phyloP scores from a whole-genome alignment of 2,797 vertebrate genomes.

The Xiphophorus birchmanni region DNA sequence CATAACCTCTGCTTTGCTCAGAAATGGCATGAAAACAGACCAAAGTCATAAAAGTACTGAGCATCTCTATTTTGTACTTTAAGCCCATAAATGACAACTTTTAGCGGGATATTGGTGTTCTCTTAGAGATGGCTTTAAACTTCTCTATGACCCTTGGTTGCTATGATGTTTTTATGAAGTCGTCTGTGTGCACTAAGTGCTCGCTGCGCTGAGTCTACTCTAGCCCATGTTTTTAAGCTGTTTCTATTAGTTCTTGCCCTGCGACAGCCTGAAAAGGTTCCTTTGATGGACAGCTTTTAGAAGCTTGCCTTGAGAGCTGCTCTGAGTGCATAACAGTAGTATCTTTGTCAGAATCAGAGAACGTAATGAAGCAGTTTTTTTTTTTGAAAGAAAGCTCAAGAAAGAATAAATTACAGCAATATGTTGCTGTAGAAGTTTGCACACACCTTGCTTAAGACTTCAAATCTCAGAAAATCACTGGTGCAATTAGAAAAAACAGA shows the following conservation, averaged over 20 bases:
- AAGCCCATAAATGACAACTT: slow-evolving; percentile 9
- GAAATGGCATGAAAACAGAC: slow-evolving; percentile 12
- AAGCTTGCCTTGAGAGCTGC: slow-evolving; percentile 30
- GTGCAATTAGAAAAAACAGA: background rate
- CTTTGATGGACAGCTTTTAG: slow-evolving; percentile 37
- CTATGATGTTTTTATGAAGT: slow-evolving; percentile 7
- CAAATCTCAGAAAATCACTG: background rate
- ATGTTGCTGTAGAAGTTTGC: background rate
- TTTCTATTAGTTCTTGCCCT: slow-evolving; percentile 40
- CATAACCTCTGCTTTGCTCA: slow-evolving; percentile 4
- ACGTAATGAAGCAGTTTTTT: background rate
- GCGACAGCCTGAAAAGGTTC: slow-evolving; percentile 6
- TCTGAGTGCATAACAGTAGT: slow-evolving; percentile 20
- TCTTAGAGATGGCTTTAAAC: background rate
- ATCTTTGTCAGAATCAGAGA: slow-evolving; percentile 16
- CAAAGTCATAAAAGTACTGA: slow-evolving; percentile 10
- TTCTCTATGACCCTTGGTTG: slow-evolving; percentile 18
- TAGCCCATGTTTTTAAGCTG: background rate
- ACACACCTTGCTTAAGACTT: background rate
- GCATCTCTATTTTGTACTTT: slow-evolving; percentile 13
- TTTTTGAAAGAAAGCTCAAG: background rate
- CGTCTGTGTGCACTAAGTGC: slow-evolving; percentile 9
- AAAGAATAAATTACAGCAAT: background rate
- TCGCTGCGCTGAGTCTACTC: background rate
- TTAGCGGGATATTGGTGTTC: slow-evolving; percentile 16